Evolutionary conservation across 2,797 vertebrate species (phyloP).

Genomic region (Peromyscus attwateri): DNA sequence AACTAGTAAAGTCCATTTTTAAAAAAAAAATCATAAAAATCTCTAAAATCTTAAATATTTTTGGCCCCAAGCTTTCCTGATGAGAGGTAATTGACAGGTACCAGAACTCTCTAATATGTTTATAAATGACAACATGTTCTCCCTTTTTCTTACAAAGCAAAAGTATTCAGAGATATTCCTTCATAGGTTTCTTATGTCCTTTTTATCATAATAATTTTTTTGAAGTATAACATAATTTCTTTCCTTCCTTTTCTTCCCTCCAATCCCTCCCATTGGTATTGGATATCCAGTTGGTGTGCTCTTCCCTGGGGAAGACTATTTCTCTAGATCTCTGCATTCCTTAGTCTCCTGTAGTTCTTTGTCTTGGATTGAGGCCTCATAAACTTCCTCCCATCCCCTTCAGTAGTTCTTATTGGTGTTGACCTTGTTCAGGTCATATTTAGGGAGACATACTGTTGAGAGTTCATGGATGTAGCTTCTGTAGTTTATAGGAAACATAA

Average conservation of each 20-base stretch:
- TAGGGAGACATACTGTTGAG: background rate
- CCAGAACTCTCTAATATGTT: background rate
- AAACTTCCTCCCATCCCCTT: background rate
- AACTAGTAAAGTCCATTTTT: background rate
- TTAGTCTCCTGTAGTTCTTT: background rate
- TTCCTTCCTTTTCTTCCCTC: background rate
- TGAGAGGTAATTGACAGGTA: background rate
- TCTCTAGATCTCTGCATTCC: background rate
- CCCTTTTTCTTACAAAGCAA: background rate
- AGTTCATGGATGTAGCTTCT: background rate
- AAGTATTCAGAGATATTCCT: background rate
- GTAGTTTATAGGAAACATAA: background rate
- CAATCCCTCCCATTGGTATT: background rate
- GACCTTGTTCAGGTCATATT: background rate
- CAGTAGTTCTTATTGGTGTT: background rate
- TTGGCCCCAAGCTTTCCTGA: background rate
- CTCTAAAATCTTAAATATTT: background rate
- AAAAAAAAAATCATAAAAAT: background rate
- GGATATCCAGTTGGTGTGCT: background rate
- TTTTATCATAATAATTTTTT: background rate
- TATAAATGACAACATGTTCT: background rate
- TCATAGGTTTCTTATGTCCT: background rate
- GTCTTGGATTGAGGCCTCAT: background rate
- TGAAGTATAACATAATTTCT: background rate
- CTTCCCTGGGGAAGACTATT: background rate